Evolutionary conservation across 2,797 vertebrate genomes (phyloP).

Genomic region (Ctenochaetus hawaiiensis): DNA sequence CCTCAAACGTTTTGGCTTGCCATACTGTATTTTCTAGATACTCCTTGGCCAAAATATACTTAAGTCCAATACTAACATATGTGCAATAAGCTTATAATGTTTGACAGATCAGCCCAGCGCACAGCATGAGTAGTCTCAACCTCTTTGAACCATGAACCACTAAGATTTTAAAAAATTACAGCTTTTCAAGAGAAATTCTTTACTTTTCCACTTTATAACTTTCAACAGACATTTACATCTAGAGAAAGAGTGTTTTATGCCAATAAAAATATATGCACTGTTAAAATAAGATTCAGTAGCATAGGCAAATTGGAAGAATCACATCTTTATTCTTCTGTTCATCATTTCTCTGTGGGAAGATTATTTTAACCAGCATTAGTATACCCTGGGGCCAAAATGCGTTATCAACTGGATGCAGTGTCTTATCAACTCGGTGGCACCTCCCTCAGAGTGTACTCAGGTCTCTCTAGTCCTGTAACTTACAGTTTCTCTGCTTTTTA

Average conservation of each 20-base stretch:
- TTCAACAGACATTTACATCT: background rate
- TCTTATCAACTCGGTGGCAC: constrained; percentile 74
- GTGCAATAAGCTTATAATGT: background rate
- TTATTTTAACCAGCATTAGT: background rate
- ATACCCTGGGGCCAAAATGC: constrained; percentile 4
- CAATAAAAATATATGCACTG: background rate
- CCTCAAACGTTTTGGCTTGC: background rate
- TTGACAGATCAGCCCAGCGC: background rate
- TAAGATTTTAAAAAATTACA: no score
- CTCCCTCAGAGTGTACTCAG: constrained; percentile 21
- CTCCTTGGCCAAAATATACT: background rate
- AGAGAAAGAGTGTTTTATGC: background rate
- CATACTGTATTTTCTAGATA: background rate
- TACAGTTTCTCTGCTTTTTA: constrained; percentile 32
- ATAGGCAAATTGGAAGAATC: background rate
- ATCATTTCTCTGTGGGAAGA: background rate
- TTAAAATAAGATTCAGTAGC: background rate
- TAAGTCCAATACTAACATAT: background rate
- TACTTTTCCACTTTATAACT: background rate
- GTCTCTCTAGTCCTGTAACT: background rate
- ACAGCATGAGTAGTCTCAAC: background rate
- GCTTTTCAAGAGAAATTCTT: background rate
- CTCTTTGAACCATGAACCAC: no score
- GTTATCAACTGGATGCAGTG: constrained; percentile 73
- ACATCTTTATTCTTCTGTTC: constrained; percentile 2